Base-by-base conservation (phyloP, 2,797 vertebrate species). In the Catamblyrhynchus diadema region DNA sequence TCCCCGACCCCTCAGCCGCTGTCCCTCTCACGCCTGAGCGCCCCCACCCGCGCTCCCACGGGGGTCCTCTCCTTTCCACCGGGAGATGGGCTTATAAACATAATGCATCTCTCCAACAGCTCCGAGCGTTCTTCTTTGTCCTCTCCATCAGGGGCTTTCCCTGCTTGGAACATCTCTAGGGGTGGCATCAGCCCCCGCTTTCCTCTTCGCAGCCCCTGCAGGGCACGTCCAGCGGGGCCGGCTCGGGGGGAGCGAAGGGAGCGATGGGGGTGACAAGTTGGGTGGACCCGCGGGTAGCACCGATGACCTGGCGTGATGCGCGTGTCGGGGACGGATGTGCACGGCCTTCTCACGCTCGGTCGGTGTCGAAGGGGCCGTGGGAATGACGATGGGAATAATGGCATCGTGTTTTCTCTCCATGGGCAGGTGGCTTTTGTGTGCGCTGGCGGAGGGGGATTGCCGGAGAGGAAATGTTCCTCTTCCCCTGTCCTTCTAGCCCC, bases 361-460 rank as follows among this genome's bases (percentile, higher is more conserved):
- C 13, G 28, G 62, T 87, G 94, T 27, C 51, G 45, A 25, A 57
- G 90, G 90, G 88, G 79, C 94, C 56, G 79, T 93, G 94, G 94
- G 94, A 95, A 96, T 77, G 86, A 24, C 75, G 95, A 80, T 83
- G 95, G 91, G 93, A 96, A 95, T 94, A 96, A 97, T 93, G 67
- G 92, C 95, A 97, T 97, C 96, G 86, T 84, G 70, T 92, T 78
- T 86, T 88, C 74, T 72, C 62, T 75, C 83, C 86, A 21, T 25
- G 95, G 92, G 86, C 93, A 91, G 90, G 94, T 87, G 92, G 95
- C 95, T 95, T 95, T 93, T 94, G 94, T 96, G 95, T 96, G 96
- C 74, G 66, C 82, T 85, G 95, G 91, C 12, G 86, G 88, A 92
- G 82, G 84, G 91, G 89, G 91, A 15, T 61, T 94, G 90, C 74